Percentiles rank a stretch among this genome's conserved stretches.
Conservation (phyloP, 2,888 invertebrate genomes). For the Drosophila kambysellisi region DNA sequence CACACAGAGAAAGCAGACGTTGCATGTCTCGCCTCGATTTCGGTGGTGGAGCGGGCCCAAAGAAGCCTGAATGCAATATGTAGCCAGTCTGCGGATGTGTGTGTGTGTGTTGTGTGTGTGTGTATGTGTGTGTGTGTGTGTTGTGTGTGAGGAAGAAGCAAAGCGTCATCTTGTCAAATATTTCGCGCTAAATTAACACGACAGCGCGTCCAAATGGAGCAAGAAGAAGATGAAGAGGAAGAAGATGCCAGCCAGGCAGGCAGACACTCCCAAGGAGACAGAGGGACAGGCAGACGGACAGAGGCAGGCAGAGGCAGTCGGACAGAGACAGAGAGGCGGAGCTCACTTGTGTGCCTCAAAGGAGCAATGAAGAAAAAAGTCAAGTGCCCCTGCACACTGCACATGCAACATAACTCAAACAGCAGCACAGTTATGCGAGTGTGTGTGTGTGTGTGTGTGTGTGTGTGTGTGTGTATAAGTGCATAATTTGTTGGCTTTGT, state of each 20-base stretch:
- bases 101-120: not conserved
- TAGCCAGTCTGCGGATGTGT: not conserved
- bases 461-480: slow-evolving; percentile 52
- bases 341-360: slow-evolving; percentile 43
- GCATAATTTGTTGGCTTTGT: slow-evolving; percentile 79
- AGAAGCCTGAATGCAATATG: slow-evolving; percentile 4
- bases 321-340: slow-evolving; percentile 22
- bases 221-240: slow-evolving; percentile 52
- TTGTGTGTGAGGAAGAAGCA: slow-evolving; percentile 22
- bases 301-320: slow-evolving; percentile 25
- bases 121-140: not conserved
- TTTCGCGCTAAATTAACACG: slow-evolving; percentile 80
- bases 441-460: slow-evolving; percentile 33
- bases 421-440: slow-evolving; percentile 35
- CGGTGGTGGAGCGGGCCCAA: not conserved
- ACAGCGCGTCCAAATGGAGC: slow-evolving; percentile 79
- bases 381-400: slow-evolving; percentile 60
- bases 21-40: slow-evolving; percentile 56
- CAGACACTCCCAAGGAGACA: slow-evolving; percentile 24
- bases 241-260: slow-evolving; percentile 67
- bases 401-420: slow-evolving; percentile 68
- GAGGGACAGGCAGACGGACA: slow-evolving; percentile 19
- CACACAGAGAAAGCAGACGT: slow-evolving; percentile 45
- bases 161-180: slow-evolving; percentile 79
- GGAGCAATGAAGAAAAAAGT: slow-evolving; percentile 52